phyloP scores from a whole-genome alignment of 1,140 invertebrate species.

The Heliconius eleuchia region DNA sequence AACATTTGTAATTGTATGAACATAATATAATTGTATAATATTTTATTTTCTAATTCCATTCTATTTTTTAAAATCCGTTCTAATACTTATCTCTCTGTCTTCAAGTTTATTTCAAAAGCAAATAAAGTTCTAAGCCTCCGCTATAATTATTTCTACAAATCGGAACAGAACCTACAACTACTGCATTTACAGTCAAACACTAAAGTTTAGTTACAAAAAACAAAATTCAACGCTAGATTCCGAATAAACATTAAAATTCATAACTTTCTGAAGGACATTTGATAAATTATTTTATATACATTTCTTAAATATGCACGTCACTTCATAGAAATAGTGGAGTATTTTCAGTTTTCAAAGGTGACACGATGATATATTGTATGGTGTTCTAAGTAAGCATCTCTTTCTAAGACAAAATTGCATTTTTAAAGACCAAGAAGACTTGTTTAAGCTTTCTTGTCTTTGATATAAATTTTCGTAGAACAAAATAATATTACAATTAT shows the following conservation, averaged over 20 bases:
- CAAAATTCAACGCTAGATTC: too few relatives aligned
- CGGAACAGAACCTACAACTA: too few relatives aligned
- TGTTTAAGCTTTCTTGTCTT: background rate
- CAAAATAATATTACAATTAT: background rate
- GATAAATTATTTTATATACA: slow-evolving; percentile 3
- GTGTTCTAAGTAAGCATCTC: background rate
- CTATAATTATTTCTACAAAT: too few relatives aligned
- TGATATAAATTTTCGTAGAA: background rate
- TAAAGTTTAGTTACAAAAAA: too few relatives aligned
- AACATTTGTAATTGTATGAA: too few relatives aligned
- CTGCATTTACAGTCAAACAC: too few relatives aligned
- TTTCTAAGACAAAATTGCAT: background rate
- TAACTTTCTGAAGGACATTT: background rate
- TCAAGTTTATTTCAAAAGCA: too few relatives aligned
- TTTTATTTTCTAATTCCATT: too few relatives aligned
- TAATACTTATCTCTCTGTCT: too few relatives aligned
- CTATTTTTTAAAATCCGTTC: too few relatives aligned
- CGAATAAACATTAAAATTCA: background rate
- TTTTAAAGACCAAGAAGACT: background rate
- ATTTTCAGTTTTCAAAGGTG: slow-evolving; percentile 5
- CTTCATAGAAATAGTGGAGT: background rate
- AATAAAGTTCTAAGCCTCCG: too few relatives aligned
- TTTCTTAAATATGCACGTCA: background rate
- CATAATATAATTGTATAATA: too few relatives aligned
- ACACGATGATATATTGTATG: background rate